phyloP scores from a whole-genome alignment of 2,113 vertebrate genomes.

The Dipodomys spectabilis region DNA sequence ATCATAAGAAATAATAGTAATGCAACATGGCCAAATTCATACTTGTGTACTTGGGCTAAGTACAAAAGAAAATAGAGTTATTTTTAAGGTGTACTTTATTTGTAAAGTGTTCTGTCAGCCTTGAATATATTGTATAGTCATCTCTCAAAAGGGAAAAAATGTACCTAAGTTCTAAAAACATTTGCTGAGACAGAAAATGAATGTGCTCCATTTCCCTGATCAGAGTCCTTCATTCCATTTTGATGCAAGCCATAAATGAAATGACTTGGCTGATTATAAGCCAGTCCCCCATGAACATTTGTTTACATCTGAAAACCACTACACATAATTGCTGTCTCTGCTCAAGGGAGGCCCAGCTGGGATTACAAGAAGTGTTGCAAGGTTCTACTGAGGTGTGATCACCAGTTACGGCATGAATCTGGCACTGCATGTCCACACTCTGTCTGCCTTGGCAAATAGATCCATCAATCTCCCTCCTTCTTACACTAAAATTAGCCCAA shows the following conservation, averaged over 20 bases:
- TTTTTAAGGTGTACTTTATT: constrained; percentile 54
- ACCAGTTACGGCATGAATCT: constrained; percentile 33
- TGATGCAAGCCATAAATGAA: constrained; percentile 58
- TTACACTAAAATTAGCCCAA: background rate
- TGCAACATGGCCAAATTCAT: constrained; percentile 55
- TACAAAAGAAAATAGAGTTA: constrained; percentile 54
- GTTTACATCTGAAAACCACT: constrained; percentile 48
- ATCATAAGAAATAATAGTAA: constrained; percentile 65
- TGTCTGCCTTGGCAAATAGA: constrained; percentile 60
- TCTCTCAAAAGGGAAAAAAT: constrained; percentile 51
- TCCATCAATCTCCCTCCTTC: constrained; percentile 39
- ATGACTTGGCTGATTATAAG: constrained; percentile 30
- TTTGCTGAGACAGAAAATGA: constrained; percentile 67
- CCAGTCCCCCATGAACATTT: constrained; percentile 59
- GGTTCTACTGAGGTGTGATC: constrained; percentile 76
- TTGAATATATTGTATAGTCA: constrained; percentile 41
- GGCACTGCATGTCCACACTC: constrained; percentile 32
- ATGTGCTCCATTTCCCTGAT: constrained; percentile 9
- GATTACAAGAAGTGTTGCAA: constrained; percentile 70
- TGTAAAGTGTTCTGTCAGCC: constrained; percentile 48
- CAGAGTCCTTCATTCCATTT: constrained; percentile 58
- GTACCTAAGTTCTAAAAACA: constrained; percentile 36
- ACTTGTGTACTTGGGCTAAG: constrained; percentile 44
- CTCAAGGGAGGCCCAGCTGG: constrained; percentile 67
- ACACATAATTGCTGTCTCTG: constrained; percentile 72